A percentile compares a stretch with the other conserved stretches of the same genome.
These are phyloP conservation scores for Potorous gilbertii DNA, from an alignment of 2,797 vertebrate genomes.

Conservation along the genomic window DNA sequence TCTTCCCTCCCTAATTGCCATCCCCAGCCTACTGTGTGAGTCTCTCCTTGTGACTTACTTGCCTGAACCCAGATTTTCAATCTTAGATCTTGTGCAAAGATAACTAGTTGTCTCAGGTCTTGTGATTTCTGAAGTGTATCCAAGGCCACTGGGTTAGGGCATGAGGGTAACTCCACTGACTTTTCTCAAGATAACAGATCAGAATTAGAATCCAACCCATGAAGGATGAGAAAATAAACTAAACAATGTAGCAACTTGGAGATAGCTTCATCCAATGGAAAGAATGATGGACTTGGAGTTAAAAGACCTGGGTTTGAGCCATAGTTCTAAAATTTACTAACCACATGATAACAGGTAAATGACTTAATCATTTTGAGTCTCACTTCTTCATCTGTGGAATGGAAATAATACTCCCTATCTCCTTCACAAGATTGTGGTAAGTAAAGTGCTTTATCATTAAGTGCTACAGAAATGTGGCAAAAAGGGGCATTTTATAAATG, in stretches of 20 bases:
- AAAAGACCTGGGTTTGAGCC: neutral
- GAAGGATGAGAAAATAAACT: neutral
- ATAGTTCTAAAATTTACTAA: neutral
- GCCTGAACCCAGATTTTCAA: neutral
- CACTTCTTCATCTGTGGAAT: neutral
- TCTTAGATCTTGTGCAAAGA: neutral
- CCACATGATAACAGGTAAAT: neutral
- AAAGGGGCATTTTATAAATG: neutral
- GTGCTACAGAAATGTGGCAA: neutral
- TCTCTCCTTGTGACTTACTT: neutral
- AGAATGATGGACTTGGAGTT: neutral
- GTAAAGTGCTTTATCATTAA: neutral
- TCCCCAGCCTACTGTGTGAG: neutral
- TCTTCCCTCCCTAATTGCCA: neutral
- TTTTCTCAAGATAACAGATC: neutral
- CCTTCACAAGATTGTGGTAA: neutral
- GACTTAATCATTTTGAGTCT: neutral
- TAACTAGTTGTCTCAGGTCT: neutral
- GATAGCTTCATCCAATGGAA: neutral
- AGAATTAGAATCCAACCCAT: neutral
- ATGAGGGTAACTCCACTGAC: rapidly evolving
- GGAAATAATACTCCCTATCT: neutral
- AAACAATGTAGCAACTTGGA: neutral
- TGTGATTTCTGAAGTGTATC: rapidly evolving
- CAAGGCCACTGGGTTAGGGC: neutral